Base-by-base conservation (phyloP, 2,888 invertebrate genomes). In the Thera britannica region DNA sequence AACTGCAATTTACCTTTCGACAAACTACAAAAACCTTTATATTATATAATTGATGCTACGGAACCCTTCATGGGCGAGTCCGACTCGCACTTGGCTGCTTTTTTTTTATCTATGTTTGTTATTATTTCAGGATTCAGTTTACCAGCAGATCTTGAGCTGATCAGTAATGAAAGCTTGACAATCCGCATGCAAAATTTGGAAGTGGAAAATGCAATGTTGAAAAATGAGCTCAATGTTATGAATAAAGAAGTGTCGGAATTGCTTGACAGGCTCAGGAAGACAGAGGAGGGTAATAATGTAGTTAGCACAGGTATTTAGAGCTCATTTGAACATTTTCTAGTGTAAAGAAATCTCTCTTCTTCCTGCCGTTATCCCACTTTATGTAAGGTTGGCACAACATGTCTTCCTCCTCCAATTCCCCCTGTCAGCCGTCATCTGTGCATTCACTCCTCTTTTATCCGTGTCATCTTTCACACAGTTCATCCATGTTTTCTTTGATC, bases 141-240 rank as follows among this genome's bases (percentile, higher is more conserved):
- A 57, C 90, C 92, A 49, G 66, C 81, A 34, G 89, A 91, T 59
- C 72, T 89, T 49, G 86, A 89, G 73, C 51, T 83, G 36, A 54
- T 86, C 38, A 81, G 74, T 44, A 76, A 68, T 61, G 82, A 85
- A 49, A 82, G 80, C 35, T 78, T 83, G 67, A 77, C 82, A 36
- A 83, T 84, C 62, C 88, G 80, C 65, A 75, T 90, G 82, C 88
- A 92, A 81, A 90, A 90, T 77, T 82, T 92, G 67, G 90, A 90
- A 78, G 84, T 92, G 9, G 93, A 93, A 77, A 93, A 93, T 83
- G 85, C 87, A 2, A 90, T 93, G 90, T 77, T 93, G 71, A 92
- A 89, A 79, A 93, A 91, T 80, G 93, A 93, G 80, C 83, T 92
- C 3, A 90, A 89, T 78, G 89, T 91, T 0, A 82, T 90, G 78